A percentile compares a stretch with the other conserved stretches of the same genome.
These are phyloP conservation scores for Ophiodon elongatus DNA, from an alignment of 2,113 vertebrate species.

Conservation along the genomic window DNA sequence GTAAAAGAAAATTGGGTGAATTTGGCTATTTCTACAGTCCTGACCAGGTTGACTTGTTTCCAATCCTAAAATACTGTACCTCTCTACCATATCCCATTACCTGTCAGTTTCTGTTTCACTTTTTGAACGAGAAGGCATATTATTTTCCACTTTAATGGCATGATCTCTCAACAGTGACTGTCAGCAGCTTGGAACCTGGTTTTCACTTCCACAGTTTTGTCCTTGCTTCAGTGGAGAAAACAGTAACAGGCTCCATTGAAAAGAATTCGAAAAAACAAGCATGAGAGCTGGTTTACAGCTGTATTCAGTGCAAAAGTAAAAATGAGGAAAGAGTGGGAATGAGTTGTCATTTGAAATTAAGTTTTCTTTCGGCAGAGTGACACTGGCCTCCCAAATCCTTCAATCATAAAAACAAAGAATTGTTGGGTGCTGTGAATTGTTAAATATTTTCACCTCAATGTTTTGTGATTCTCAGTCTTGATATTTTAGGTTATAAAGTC, in stretches of 20 bases:
- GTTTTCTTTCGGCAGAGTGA: constrained; percentile 1
- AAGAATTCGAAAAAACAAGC: constrained; percentile 24
- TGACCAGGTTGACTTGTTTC: constrained; percentile 64
- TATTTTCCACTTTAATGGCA: constrained; percentile 75
- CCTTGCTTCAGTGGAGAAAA: constrained; percentile 52
- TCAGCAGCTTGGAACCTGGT: constrained; percentile 57
- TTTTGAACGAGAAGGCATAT: constrained; percentile 67
- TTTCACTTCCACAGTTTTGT: constrained; percentile 55
- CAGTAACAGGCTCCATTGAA: constrained; percentile 50
- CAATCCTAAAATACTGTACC: constrained; percentile 56
- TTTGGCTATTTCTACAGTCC: constrained; percentile 44
- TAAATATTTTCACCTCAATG: neutral
- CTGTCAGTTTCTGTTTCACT: constrained; percentile 68
- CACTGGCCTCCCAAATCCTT: neutral
- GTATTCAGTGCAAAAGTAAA: neutral
- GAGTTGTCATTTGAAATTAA: neutral
- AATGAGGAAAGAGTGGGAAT: neutral
- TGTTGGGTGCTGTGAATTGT: neutral
- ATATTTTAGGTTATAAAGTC: neutral
- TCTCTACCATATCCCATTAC: constrained; percentile 55
- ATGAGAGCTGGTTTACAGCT: constrained; percentile 34
- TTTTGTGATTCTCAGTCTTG: neutral
- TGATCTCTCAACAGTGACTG: constrained; percentile 67
- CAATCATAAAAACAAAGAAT: neutral
- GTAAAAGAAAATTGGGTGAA: constrained; percentile 32